A percentile compares a stretch with the other conserved stretches of the same genome.
Evolutionary conservation across 2,797 vertebrate genomes (phyloP).

Genomic region (Chaetodon trifasciatus): DNA sequence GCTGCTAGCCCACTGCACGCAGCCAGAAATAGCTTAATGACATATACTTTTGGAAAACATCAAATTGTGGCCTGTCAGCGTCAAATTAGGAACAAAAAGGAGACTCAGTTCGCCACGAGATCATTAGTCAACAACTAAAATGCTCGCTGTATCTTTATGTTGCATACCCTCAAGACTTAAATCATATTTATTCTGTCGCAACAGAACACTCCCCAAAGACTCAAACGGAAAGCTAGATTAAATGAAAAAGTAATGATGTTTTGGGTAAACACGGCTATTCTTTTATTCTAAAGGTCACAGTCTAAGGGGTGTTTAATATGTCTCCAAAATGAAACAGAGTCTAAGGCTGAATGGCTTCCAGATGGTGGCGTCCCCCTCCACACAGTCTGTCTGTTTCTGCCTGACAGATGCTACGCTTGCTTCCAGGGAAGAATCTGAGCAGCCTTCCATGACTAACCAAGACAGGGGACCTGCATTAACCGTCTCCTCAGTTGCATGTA

Average conservation of each 20-base stretch:
- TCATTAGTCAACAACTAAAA: constrained; percentile 72
- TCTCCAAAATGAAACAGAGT: constrained; percentile 66
- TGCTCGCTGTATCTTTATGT: constrained; percentile 26
- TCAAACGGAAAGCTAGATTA: constrained; percentile 51
- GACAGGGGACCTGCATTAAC: constrained; percentile 75
- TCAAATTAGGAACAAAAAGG: constrained; percentile 69
- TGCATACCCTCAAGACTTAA: constrained; percentile 27
- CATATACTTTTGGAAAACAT: constrained; percentile 75
- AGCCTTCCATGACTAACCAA: constrained; percentile 80
- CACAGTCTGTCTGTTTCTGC: constrained; percentile 70
- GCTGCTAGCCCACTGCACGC: constrained; percentile 70
- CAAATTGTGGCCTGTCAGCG: constrained; percentile 70
- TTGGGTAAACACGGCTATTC: constrained; percentile 69
- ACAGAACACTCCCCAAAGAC: constrained; percentile 32
- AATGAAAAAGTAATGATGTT: constrained; percentile 72
- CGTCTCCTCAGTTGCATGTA: constrained; percentile 60
- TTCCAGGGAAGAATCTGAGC: constrained; percentile 76
- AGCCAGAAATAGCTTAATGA: constrained; percentile 80
- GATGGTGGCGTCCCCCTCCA: constrained; percentile 78
- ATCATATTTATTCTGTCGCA: constrained; percentile 54
- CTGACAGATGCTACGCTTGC: constrained; percentile 75
- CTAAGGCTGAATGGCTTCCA: constrained; percentile 81
- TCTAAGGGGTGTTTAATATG: constrained; percentile 66
- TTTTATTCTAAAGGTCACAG: constrained; percentile 73
- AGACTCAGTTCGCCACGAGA: constrained; percentile 56